Evolutionary conservation across 2,888 invertebrate genomes (phyloP).

Genomic region (Ochlodes sylvanus): DNA sequence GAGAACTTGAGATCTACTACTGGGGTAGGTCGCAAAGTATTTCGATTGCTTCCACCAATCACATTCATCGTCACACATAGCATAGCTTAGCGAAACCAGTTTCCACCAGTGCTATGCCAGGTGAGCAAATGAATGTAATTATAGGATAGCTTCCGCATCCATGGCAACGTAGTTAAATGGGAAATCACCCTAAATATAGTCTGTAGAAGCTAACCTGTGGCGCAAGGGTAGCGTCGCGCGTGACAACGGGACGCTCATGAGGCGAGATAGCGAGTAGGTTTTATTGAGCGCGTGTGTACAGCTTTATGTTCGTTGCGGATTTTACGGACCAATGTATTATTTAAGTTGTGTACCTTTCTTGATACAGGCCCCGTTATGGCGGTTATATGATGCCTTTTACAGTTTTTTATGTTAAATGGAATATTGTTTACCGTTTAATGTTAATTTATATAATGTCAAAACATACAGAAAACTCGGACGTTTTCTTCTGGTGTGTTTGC

Average conservation of each 20-base stretch:
- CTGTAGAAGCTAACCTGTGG: constrained; percentile 1
- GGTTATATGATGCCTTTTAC: neutral
- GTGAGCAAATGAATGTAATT: too few species aligned
- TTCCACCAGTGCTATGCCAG: too few species aligned
- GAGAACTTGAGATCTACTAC: too few species aligned
- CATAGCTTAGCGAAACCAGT: too few species aligned
- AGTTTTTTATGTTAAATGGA: neutral
- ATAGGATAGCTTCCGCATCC: too few species aligned
- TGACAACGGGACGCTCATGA: constrained; percentile 38
- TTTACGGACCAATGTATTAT: constrained; percentile 34
- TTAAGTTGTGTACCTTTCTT: constrained; percentile 31
- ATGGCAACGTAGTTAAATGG: too few species aligned
- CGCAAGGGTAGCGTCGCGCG: constrained; percentile 26
- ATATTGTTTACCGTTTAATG: neutral
- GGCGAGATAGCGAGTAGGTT: constrained; percentile 37
- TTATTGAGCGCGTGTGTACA: constrained; percentile 38
- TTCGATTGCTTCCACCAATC: too few species aligned
- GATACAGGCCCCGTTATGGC: constrained; percentile 7
- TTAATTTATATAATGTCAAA: neutral
- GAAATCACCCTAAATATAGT: too few species aligned
- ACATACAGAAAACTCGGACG: too few species aligned
- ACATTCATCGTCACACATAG: too few species aligned
- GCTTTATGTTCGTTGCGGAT: constrained; percentile 36
- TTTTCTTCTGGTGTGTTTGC: too few species aligned
- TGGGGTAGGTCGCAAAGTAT: too few species aligned